Percentiles rank a stretch among this genome's conserved stretches.
phyloP scores from a whole-genome alignment of 2,797 vertebrate genomes.

The Sebastes dallii region DNA sequence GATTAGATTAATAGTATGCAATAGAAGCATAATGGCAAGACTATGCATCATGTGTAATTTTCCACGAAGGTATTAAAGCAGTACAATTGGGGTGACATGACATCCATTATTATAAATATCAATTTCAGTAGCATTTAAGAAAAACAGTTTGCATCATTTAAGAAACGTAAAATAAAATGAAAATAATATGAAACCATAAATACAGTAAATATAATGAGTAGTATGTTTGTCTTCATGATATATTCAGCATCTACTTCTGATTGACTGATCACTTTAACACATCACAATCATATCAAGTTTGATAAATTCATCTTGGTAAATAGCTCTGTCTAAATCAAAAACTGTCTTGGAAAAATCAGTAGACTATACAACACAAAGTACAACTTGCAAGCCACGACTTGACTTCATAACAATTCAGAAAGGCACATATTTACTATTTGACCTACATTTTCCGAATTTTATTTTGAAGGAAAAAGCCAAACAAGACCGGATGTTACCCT shows the following conservation, averaged over 20 bases:
- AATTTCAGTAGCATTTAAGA: not conserved
- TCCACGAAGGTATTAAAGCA: not conserved
- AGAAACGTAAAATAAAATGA: not conserved
- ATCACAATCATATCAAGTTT: not conserved
- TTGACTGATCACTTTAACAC: not conserved
- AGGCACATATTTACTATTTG: not conserved
- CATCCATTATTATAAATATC: not conserved
- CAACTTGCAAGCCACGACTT: not conserved
- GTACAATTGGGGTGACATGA: not conserved
- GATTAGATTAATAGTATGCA: not conserved
- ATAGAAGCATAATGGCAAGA: not conserved
- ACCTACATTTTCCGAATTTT: slow-evolving; percentile 24
- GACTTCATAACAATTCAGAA: not conserved
- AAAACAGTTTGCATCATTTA: not conserved
- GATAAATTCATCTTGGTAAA: not conserved
- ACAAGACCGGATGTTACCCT: slow-evolving; percentile 40
- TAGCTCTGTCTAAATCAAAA: not conserved
- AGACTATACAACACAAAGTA: not conserved
- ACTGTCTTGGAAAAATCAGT: not conserved
- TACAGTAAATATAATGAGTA: not conserved
- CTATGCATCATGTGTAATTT: not conserved
- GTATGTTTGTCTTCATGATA: not conserved
- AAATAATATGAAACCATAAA: not conserved
- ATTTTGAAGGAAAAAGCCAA: slow-evolving; percentile 30
- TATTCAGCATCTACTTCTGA: not conserved